Base-by-base conservation (phyloP, 2,888 invertebrate genomes). In the Incurvaria masculella region DNA sequence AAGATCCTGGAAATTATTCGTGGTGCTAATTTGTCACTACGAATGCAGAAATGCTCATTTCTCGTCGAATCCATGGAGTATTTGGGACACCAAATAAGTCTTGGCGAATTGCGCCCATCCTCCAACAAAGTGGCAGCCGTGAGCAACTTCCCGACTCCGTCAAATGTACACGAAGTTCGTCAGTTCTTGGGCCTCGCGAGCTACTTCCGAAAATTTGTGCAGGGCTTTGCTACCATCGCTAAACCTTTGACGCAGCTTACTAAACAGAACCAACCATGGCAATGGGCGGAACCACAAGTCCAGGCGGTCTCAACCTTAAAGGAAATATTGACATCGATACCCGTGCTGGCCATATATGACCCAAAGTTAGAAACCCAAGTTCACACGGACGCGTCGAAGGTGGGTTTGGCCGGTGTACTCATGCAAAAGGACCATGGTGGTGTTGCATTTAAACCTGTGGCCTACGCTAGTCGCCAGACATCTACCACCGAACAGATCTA, bases 401-500 rank as follows among this genome's bases (percentile, higher is more conserved):
- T 54, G 23, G 50, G 49, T 38, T 38, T 47, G 39, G 49, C 47
- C 2, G 51, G 49, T 11, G 27, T 51, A 2, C 44, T 63, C 17
- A 39, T 61, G 4, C 61, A 61, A 11, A 33, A n/a, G 52, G 45
- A 45, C 42, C 51, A 58, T 33, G 18, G 38, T 16, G 56, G 57
- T 10, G 49, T 52, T n/a, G 39, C 49, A 6, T 44, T 59, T 45
- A 53, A 59, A 33, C 58, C 58, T n/a, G 16, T 51, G 0, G 46
- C 49, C 5, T 51, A 49, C 11, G 49, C 53, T 21, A 63, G 62
- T 41, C 53, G 59, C 10, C 59, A 59, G 44, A 58, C 64, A 2
- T 56, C 56, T 1, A 52, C 49, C 4, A 51, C 56, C 2, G 66
- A 69, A 52, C 45, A 49, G 17, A 60, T 56, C 23, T 63, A 63